Conservation (phyloP, 1,140 invertebrate species). For the Pogonus chalceus region DNA sequence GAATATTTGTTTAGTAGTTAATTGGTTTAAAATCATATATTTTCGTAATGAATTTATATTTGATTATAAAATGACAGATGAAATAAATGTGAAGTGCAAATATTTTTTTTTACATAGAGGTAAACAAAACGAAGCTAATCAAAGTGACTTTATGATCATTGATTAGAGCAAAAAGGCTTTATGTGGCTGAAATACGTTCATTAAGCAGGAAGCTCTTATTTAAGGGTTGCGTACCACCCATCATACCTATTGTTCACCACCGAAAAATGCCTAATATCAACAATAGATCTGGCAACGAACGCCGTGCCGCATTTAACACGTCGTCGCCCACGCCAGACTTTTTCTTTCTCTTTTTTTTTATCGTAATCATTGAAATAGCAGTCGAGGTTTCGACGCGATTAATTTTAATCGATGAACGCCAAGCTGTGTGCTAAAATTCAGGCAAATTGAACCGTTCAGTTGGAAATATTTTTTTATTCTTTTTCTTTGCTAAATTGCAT, state of each 20-base stretch:
- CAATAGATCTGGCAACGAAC: constrained; percentile 3
- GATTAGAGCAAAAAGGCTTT: too few species aligned
- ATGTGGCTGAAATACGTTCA: not conserved
- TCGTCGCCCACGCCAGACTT: not conserved
- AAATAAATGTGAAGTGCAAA: too few species aligned
- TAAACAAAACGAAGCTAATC: too few species aligned
- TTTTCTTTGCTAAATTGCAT: not conserved
- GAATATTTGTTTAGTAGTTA: too few species aligned
- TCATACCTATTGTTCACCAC: not conserved
- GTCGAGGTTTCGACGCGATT: constrained; percentile 14
- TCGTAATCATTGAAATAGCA: constrained; percentile 15
- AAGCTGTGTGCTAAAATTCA: not conserved
- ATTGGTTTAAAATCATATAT: too few species aligned
- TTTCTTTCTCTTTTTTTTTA: constrained; percentile 9
- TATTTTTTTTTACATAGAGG: too few species aligned
- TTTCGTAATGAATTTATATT: too few species aligned
- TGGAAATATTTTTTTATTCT: constrained; percentile 3
- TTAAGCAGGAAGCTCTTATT: not conserved
- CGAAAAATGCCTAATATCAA: constrained; percentile 12
- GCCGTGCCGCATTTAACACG: constrained; percentile 2
- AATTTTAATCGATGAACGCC: constrained; percentile 14
- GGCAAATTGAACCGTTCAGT: not conserved
- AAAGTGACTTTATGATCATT: too few species aligned
- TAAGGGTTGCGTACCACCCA: not conserved
- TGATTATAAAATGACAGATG: too few species aligned